Percentiles rank a stretch among this genome's conserved stretches.
phyloP scores from a whole-genome alignment of 2,113 vertebrate genomes.

The Periophthalmodon schlosseri region DNA sequence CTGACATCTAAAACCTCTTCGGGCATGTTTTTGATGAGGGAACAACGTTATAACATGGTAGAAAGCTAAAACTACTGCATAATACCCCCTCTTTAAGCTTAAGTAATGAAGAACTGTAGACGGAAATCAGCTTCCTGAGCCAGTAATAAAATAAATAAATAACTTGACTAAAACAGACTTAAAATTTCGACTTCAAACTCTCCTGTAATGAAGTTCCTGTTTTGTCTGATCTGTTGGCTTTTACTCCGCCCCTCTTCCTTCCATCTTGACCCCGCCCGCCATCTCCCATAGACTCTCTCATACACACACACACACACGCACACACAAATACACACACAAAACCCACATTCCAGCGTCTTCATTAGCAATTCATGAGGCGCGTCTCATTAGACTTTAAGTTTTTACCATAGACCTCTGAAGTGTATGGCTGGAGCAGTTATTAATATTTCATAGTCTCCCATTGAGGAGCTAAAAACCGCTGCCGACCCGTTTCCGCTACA shows the following conservation, averaged over 20 bases:
- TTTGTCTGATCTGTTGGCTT: slow-evolving; percentile 54
- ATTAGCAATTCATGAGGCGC: slow-evolving; percentile 81
- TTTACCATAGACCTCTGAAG: slow-evolving; percentile 79
- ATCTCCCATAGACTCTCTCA: background rate
- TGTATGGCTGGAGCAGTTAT: slow-evolving; percentile 79
- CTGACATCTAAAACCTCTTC: too few relatives aligned
- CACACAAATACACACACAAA: slow-evolving; percentile 47
- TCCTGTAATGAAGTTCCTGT: slow-evolving; percentile 72
- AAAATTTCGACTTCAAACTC: slow-evolving; percentile 53
- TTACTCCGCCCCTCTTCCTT: slow-evolving; percentile 53
- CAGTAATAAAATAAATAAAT: background rate
- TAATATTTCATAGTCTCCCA: slow-evolving; percentile 82
- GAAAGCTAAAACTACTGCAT: too few relatives aligned
- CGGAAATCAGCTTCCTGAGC: background rate
- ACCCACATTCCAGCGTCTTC: slow-evolving; percentile 77
- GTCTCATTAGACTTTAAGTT: slow-evolving; percentile 82
- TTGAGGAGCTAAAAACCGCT: slow-evolving; percentile 75
- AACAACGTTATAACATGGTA: too few relatives aligned
- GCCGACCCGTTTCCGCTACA: slow-evolving; percentile 76
- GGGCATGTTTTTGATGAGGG: too few relatives aligned
- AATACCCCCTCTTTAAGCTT: too few relatives aligned
- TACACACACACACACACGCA: slow-evolving; percentile 28
- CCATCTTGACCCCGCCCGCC: slow-evolving; percentile 61
- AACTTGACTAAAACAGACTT: slow-evolving; percentile 16
- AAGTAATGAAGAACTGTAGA: too few relatives aligned